A percentile compares a stretch with the other conserved stretches of the same genome.
phyloP scores from a whole-genome alignment of 2,888 invertebrate species.

The Sthenelais limicola region DNA sequence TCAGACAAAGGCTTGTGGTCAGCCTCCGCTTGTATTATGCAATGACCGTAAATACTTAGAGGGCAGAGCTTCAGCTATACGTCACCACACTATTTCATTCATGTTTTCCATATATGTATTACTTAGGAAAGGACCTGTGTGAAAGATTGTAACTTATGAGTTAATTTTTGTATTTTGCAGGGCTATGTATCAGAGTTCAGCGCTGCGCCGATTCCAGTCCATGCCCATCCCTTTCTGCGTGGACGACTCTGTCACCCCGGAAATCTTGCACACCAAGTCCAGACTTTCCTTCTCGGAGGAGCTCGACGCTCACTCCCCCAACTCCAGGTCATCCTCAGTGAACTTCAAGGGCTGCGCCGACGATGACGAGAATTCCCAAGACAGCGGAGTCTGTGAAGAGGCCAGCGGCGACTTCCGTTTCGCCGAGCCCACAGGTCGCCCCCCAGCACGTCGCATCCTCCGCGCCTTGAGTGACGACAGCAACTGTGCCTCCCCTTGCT shows the following conservation, averaged over 20 bases:
- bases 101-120: too few relatives aligned
- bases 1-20: too few relatives aligned
- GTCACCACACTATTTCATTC: too few relatives aligned
- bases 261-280: conserved; percentile 7
- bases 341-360: not conserved
- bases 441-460: conserved; percentile 51
- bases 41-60: too few relatives aligned
- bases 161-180: conserved; percentile 4
- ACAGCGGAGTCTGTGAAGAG: conserved; percentile 66
- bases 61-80: too few relatives aligned
- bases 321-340: not conserved
- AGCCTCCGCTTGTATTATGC: too few relatives aligned
- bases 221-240: conserved; percentile 34
- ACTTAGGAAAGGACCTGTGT: too few relatives aligned
- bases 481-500: conserved; percentile 60
- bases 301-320: not conserved
- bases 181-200: conserved; percentile 34
- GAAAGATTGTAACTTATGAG: too few relatives aligned
- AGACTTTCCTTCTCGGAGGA: conserved; percentile 13
- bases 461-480: conserved; percentile 60
- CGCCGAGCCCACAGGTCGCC: conserved; percentile 59
- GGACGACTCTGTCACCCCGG: not conserved
- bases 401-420: conserved; percentile 55
- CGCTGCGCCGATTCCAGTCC: conserved; percentile 37
- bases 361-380: conserved; percentile 58